Percentiles rank a stretch among this genome's conserved stretches.
Evolutionary conservation across 2,113 vertebrate species (phyloP).

Genomic region (Barnardius zonarius): DNA sequence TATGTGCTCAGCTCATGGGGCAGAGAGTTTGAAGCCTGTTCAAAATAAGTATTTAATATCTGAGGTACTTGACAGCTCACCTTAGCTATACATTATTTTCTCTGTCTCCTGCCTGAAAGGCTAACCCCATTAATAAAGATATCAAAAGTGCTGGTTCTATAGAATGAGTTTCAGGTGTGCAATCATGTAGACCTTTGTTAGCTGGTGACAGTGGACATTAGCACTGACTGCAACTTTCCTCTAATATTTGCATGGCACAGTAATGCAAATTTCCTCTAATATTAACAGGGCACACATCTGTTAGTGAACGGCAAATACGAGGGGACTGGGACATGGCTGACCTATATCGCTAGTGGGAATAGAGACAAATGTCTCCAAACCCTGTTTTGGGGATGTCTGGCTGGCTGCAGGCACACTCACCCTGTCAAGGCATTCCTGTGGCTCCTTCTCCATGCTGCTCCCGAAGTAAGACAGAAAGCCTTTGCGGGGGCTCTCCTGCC

Average conservation of each 20-base stretch:
- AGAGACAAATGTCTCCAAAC: neutral
- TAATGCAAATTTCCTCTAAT: neutral
- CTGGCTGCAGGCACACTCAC: neutral
- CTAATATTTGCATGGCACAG: neutral
- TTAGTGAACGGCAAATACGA: neutral
- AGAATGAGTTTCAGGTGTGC: neutral
- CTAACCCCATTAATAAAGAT: neutral
- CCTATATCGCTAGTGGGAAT: rapidly evolving
- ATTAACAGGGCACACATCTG: neutral
- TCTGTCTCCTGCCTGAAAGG: neutral
- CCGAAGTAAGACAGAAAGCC: neutral
- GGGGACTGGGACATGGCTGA: neutral
- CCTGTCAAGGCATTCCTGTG: neutral
- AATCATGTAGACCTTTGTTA: neutral
- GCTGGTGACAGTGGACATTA: neutral
- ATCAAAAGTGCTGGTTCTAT: neutral
- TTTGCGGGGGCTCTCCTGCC: rapidly evolving
- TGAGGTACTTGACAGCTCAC: neutral
- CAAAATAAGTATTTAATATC: neutral
- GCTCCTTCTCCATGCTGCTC: too few species aligned
- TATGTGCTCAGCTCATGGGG: neutral
- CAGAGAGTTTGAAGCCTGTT: neutral
- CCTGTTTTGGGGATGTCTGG: neutral
- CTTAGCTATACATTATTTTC: neutral
- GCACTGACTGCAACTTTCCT: neutral